Base-by-base conservation (phyloP, 2,888 invertebrate species). In the Gymnocheta viridis region DNA sequence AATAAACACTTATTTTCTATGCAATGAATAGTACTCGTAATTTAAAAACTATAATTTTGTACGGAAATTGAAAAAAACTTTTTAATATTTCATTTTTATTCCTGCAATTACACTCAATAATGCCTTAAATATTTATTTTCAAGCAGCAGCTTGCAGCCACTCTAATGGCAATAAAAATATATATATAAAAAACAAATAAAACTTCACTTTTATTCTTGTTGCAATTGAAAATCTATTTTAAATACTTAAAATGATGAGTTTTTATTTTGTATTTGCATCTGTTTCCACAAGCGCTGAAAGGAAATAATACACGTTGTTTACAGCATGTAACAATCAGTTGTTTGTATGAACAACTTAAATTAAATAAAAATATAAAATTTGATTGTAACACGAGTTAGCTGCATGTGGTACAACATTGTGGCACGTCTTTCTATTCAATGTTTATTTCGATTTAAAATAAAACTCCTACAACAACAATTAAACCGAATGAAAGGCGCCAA, bases 331-430 rank as follows among this genome's bases (percentile, higher is more conserved):
- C 56, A 35, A 77, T 58, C 35, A 49, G 58, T 67, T 58, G 56
- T 49, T 47, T 35, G 32, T 47, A 24, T 44, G 56, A 54, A 56
- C 56, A 66, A 66, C 22, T 32, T 17, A 54, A 76, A 76, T 56
- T 32, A 76, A 64, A 74, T 44, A 76, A 66, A 64, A 56, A 38
- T 64, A 60, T 32, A 56, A 54, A 44, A 56, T 56, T 44, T 64
- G 29, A 69, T 14, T 78, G 29, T 32, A n/a, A 9, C 5, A 35
- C 32, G 29, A 47, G 49, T 41, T 41, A 49, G 38, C 38, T 49
- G 38, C 80, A 73, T 80, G 66, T 67, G 80, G 73, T 56, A 58
- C 49, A 80, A 58, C 19, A 64, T 73, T 66, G 73, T 58, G 73
- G 73, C 60, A 81, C 66, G 49, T 81, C 70, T 73, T 41, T 24